These are phyloP conservation scores for Siniperca undulata DNA, from an alignment of 2,797 vertebrate genomes.

Conservation along the genomic window DNA sequence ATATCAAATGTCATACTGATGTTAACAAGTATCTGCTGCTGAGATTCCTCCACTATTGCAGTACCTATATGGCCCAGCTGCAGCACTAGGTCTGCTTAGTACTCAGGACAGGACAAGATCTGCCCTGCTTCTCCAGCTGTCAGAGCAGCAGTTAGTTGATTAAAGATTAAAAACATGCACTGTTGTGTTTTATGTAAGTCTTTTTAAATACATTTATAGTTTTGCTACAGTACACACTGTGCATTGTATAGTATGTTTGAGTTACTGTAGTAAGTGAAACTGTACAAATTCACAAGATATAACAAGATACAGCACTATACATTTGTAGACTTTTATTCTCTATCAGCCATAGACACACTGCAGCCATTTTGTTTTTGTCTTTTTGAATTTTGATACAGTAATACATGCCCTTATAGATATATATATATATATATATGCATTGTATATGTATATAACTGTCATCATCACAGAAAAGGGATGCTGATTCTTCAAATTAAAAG, in stretches of 20 bases:
- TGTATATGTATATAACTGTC: conserved; percentile 89
- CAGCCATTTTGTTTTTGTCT: conserved; percentile 91
- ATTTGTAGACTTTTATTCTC: conserved; percentile 96
- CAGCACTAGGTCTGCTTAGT: background rate
- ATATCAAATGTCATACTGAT: background rate
- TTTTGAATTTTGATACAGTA: conserved; percentile 93
- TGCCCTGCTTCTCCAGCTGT: background rate
- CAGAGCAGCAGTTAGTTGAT: background rate
- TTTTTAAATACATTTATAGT: background rate
- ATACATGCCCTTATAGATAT: conserved; percentile 95
- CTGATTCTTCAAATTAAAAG: conserved; percentile 93
- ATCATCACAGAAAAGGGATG: conserved; percentile 97
- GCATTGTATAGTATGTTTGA: background rate
- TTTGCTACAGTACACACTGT: background rate
- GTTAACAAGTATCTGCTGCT: background rate
- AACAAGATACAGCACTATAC: conserved; percentile 64
- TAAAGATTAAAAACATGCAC: background rate
- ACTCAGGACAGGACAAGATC: background rate
- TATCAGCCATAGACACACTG: conserved; percentile 96
- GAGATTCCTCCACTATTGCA: background rate
- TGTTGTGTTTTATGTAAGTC: background rate
- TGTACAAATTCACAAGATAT: conserved; percentile 16
- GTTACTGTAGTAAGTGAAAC: background rate
- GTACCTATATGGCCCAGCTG: background rate
- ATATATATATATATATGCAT: conserved; percentile 87